Evolutionary conservation across 2,888 invertebrate genomes (phyloP).

Genomic region (Prenolepis imparis): DNA sequence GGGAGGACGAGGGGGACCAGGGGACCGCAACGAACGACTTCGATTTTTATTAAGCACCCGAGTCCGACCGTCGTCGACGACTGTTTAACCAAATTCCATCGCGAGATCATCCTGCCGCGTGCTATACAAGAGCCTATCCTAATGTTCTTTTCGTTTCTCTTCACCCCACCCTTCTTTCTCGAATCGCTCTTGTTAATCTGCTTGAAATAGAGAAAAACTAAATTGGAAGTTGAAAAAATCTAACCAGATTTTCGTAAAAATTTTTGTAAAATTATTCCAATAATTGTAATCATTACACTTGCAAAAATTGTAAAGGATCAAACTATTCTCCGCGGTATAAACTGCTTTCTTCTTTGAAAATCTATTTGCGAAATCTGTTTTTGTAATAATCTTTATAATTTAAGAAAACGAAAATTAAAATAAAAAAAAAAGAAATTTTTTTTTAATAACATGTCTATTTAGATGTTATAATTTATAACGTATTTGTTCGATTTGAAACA

Average conservation of each 20-base stretch:
- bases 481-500: conserved; percentile 17
- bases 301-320: background rate
- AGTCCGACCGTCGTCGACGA: conserved; percentile 68
- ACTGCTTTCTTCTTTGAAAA: background rate
- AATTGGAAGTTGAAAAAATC: background rate
- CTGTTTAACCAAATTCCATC: conserved; percentile 80
- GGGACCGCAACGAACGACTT: conserved; percentile 70
- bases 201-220: background rate
- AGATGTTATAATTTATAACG: background rate
- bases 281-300: background rate
- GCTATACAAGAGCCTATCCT: conserved; percentile 57
- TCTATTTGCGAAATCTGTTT: background rate
- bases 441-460: background rate
- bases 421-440: background rate
- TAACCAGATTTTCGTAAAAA: background rate
- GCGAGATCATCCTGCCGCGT: conserved; percentile 71
- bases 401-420: background rate
- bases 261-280: background rate
- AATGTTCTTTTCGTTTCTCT: conserved; percentile 29
- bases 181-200: background rate
- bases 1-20: conserved; percentile 30
- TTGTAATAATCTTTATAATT: background rate
- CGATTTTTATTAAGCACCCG: conserved; percentile 78
- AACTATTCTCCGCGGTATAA: background rate
- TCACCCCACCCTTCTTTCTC: background rate